These are phyloP conservation scores for Spinus olivaceus DNA, from an alignment of 2,797 vertebrate species.

Conservation along the genomic window DNA sequence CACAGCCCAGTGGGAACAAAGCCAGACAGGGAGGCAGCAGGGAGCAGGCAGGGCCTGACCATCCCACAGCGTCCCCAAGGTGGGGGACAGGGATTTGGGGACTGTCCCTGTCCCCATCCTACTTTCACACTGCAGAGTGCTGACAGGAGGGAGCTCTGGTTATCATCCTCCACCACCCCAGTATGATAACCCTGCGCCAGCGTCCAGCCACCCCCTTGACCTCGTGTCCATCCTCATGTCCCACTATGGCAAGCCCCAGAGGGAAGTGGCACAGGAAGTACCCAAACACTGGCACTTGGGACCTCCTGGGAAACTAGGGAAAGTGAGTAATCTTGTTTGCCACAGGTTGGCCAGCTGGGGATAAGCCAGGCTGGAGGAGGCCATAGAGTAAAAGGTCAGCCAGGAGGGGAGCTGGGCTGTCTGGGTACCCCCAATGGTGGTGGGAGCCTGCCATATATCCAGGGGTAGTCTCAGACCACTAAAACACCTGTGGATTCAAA, in stretches of 20 bases:
- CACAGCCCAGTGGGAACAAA: constrained; percentile 6
- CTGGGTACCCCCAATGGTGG: accelerated
- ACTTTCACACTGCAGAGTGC: neutral
- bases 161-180: neutral
- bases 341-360: neutral
- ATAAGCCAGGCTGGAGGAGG: neutral
- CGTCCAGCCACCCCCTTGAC: neutral
- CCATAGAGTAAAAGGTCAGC: accelerated
- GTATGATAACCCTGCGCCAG: neutral
- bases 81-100: neutral
- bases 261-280: neutral
- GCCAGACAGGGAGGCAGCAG: neutral
- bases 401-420: neutral
- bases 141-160: constrained; percentile 57
- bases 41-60: neutral
- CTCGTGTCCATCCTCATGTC: neutral
- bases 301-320: neutral
- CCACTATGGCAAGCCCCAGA: accelerated
- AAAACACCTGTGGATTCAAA: neutral
- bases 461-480: neutral
- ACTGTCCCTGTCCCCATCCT: neutral
- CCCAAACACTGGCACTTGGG: accelerated
- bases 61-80: neutral
- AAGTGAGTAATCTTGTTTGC: neutral
- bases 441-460: accelerated